Base-by-base conservation (phyloP, 2,888 invertebrate species). In the Drosophila neonasuta region DNA sequence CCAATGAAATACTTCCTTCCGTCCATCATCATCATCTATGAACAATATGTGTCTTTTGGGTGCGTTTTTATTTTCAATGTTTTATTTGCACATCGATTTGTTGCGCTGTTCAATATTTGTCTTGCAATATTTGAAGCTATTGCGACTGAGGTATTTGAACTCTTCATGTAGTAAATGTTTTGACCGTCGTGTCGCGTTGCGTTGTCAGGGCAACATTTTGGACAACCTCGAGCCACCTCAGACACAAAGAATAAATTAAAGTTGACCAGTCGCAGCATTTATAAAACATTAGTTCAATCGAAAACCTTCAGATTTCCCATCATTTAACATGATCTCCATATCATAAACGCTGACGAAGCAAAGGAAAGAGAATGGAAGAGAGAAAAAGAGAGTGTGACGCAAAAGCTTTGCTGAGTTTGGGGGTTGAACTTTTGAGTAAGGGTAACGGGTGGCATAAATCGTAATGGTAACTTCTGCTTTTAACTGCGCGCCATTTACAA, bases 71-170 rank as follows among this genome's bases (percentile, higher is more conserved):
- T 24, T 24, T 44, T 10, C 13, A 2, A 1, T 9, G 10, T 9
- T 13, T 61, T 65, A 39, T 52, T 57, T 56, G 39, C 36, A 30
- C 39, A 44, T 30, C 36, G 36, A 39, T 45, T 54, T 50, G 24
- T 51, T 55, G 8, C n/a, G n/a, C n/a, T n/a, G 58, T 20, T 42
- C 41, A 29, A 9, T 64, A 39, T 52, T 30, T 50, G 15, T 46
- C 32, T 46, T 11, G 41, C 41, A 36, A 41, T 45, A 50, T 49
- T 41, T 13, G 5, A 9, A 24, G 36, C 30, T 9, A 17, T 24
- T 13, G 11, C 45, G 36, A 34, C 11, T n/a, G 13, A 67, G 74
- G 71, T 65, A 64, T 65, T 74, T 74, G 71, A 75, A 75, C 74
- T 71, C 36, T 50, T 46, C 4, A 5, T 24, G 24, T 24, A 5